Evolutionary conservation across 2,888 invertebrate species (phyloP), one percentile per base, ranked within the genome.

Genomic region (Nebria brevicollis): DNA sequence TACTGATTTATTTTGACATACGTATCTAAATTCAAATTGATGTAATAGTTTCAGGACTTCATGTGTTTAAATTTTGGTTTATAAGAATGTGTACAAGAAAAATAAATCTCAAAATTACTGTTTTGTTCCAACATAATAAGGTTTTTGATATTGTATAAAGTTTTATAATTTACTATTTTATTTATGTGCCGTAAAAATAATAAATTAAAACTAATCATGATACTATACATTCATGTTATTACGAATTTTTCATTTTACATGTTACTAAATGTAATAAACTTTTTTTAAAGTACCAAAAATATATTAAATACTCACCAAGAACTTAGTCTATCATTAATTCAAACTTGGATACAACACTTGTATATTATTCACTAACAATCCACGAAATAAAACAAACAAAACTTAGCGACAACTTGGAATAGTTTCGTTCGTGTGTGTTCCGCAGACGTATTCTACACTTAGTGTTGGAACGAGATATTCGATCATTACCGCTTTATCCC

Each of bases 311-410:
- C 54, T 54, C 54, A 54, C 54, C 54, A 54, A 54, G 54, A 54
- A 54, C 13, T 54, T 54, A 54, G 54, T 54, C 54, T 11, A 54
- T 54, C 54, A 54, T 54, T 54, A 54, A 54, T 54, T 54, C 54
- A 54, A 54, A 54, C 11, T 54, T 11, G 4, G 13, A 11, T 54
- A 54, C 34, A 54, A 13, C 54, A 54, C 54, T 54, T 13, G 54
- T 54, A 54, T 54, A 54, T 54, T 54, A 54, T 54, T 54, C 54
- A 54, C 54, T 11, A 54, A 54, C 54, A 54, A 54, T 54, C 54
- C 54, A 54, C 54, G 54, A 54, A 54, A 54, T 54, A 54, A 54
- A 54, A 54, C 54, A 54, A 54, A 54, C 54, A 54, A 54, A 54
- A 54, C 54, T 54, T 13, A 7, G 13, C 54, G 13, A 54, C 54